Percentiles rank a stretch among this genome's conserved stretches.
Evolutionary conservation across 1,140 invertebrate genomes (phyloP).

Genomic region (Hylyphantes graminicola): DNA sequence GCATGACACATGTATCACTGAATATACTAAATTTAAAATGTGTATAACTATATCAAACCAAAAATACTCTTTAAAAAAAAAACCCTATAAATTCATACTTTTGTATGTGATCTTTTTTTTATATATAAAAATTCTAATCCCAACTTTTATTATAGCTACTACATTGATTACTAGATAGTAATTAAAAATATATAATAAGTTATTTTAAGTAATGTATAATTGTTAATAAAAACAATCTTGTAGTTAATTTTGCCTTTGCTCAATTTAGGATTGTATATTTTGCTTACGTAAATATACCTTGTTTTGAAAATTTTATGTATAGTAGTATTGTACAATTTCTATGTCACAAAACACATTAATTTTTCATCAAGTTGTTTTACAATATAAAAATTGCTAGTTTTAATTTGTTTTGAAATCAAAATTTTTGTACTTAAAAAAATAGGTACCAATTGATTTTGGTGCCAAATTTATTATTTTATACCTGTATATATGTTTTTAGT

Average conservation of each 20-base stretch:
- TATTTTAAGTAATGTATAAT: no score
- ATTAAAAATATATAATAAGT: no score
- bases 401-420: slow-evolving; percentile 40
- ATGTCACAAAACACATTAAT: slow-evolving; percentile 3
- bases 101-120: no score
- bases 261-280: slow-evolving; percentile 42
- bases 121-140: no score
- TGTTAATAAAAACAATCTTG: no score
- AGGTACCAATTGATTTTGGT: slow-evolving; percentile 51
- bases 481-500: slow-evolving; percentile 37
- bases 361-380: slow-evolving; percentile 16
- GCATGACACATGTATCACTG: no score
- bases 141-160: no score
- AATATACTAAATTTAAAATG: no score
- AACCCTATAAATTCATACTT: no score
- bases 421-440: slow-evolving; percentile 48
- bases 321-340: slow-evolving; percentile 19
- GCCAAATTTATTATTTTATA: slow-evolving; percentile 55
- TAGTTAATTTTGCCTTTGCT: slow-evolving; percentile 18
- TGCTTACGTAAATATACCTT: slow-evolving; percentile 1
- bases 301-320: slow-evolving; percentile 20
- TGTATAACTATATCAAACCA: no score
- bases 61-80: no score
- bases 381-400: slow-evolving; percentile 20
- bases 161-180: no score